Evolutionary conservation across 1,140 invertebrate species (phyloP).

Genomic region (Drosophila arawakana): DNA sequence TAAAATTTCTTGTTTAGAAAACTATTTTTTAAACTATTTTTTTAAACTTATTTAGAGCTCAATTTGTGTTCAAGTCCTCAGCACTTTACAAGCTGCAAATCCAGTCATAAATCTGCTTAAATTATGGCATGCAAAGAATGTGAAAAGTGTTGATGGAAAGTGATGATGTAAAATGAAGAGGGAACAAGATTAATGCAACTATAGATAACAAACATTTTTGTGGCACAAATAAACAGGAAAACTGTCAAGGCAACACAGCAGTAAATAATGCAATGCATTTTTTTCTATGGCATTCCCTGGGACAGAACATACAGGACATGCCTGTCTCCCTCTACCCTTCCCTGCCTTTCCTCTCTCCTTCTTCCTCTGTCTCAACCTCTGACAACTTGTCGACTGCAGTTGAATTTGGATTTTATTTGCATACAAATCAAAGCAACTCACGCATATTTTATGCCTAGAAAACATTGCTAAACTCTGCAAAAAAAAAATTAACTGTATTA

Average conservation of each 20-base stretch:
- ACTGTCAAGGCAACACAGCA: background rate
- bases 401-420: constrained; percentile 15
- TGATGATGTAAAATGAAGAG: background rate
- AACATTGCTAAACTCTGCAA: background rate
- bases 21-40: no score
- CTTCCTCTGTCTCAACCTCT: background rate
- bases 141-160: no score
- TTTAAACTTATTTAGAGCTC: no score
- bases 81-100: no score
- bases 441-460: constrained; percentile 21
- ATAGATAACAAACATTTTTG: background rate
- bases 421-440: constrained; percentile 36
- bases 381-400: constrained; percentile 16
- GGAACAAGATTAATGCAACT: constrained; percentile 3
- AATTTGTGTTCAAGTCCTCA: no score
- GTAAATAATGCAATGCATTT: constrained; percentile 28
- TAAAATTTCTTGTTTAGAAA: no score
- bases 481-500: no score
- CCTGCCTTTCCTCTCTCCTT: background rate
- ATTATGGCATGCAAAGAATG: no score
- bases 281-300: constrained; percentile 42
- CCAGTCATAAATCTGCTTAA: no score
- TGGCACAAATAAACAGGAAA: background rate
- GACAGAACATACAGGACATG: constrained; percentile 8
- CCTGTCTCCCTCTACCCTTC: constrained; percentile 7